A percentile compares a stretch with the other conserved stretches of the same genome.
Conservation (phyloP, 2,888 invertebrate genomes). For the Habroteleia sp. region DNA sequence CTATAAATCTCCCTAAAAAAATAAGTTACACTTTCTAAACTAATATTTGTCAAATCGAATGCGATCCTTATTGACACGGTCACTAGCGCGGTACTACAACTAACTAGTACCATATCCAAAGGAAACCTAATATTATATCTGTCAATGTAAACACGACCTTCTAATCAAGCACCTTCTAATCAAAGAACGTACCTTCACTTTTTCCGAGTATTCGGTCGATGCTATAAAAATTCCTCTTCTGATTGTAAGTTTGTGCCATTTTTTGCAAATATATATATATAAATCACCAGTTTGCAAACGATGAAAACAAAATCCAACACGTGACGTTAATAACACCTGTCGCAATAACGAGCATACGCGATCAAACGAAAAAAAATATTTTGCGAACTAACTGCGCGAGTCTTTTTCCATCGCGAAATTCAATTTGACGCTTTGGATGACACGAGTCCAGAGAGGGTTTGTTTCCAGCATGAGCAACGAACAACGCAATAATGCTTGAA, state of each 20-base stretch:
- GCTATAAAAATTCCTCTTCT: conserved; percentile 81
- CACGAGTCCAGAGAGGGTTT: conserved; percentile 31
- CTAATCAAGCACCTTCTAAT: too few relatives aligned
- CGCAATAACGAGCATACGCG: conserved; percentile 19
- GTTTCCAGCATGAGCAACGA: conserved; percentile 40
- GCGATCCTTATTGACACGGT: too few relatives aligned
- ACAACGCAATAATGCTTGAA: conserved; percentile 71
- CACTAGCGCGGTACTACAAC: too few relatives aligned
- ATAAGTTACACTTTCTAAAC: too few relatives aligned
- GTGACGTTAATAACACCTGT: conserved; percentile 36
- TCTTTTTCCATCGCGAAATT: conserved; percentile 55
- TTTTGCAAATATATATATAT: conserved; percentile 21
- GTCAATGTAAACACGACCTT: too few relatives aligned
- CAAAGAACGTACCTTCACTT: conserved; percentile 74
- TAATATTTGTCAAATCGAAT: too few relatives aligned
- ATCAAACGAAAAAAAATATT: conserved; percentile 6
- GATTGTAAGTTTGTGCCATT: conserved; percentile 80
- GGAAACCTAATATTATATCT: too few relatives aligned
- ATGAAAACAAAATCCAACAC: conserved; percentile 21
- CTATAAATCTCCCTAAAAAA: too few relatives aligned
- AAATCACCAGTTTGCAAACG: conserved; percentile 25
- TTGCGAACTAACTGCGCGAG: conserved; percentile 16
- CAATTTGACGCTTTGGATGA: conserved; percentile 67
- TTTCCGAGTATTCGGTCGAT: conserved; percentile 82
- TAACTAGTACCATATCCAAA: too few relatives aligned